Conservation (phyloP, 2,888 invertebrate species). For the Cryptophagus acutangulus region DNA sequence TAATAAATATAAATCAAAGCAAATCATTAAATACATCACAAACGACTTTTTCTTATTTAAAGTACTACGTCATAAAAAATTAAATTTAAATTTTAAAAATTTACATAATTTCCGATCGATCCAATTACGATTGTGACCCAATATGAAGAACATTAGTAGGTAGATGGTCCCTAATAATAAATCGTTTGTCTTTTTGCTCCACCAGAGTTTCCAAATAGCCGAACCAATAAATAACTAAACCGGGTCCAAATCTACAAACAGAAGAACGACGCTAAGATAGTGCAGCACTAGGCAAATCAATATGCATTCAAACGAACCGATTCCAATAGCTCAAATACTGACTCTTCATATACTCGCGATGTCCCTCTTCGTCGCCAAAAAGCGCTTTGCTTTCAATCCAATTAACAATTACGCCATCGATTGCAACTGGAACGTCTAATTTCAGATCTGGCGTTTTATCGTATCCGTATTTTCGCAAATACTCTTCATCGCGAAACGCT, state of each 20-base stretch:
- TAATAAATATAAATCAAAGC: no score
- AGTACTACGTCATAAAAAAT: no score
- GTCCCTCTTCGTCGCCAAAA: constrained; percentile 83
- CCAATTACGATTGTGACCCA: neutral
- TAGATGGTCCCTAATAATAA: constrained; percentile 58
- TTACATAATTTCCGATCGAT: no score
- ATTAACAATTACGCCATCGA: constrained; percentile 79
- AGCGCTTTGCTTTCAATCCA: constrained; percentile 97
- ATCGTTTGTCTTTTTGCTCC: constrained; percentile 49
- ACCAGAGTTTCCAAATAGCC: constrained; percentile 67
- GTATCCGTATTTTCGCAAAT: constrained; percentile 75
- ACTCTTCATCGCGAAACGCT: constrained; percentile 69
- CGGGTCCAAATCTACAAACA: constrained; percentile 75
- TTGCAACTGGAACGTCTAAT: constrained; percentile 80
- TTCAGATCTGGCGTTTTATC: constrained; percentile 95
- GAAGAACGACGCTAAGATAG: no score
- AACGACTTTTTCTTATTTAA: no score
- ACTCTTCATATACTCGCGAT: constrained; percentile 74
- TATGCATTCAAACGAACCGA: constrained; percentile 45
- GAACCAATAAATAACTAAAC: constrained; percentile 94
- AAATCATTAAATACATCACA: no score
- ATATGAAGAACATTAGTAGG: constrained; percentile 53
- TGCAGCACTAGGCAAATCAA: no score
- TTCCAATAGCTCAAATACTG: constrained; percentile 90
- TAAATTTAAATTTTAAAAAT: no score